Base-by-base conservation (phyloP, 2,113 vertebrate species). In the Sialia sialis region DNA sequence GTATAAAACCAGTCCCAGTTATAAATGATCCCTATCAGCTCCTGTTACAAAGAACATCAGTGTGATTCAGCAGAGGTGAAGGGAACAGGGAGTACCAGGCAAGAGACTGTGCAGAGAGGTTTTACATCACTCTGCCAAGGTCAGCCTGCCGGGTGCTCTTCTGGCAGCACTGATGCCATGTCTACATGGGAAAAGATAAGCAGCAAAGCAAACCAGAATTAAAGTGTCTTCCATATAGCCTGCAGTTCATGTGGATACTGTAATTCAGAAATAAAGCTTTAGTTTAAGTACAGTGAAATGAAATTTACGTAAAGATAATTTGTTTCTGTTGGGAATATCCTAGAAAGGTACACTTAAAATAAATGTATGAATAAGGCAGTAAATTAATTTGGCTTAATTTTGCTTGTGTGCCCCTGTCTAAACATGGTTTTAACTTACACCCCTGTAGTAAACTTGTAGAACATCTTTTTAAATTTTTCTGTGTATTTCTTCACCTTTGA, bases 101-200 rank as follows among this genome's bases (percentile, higher is more conserved):
- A 4, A 38, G 4, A 67, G 41, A 23, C 74, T 64, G n/a, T 23
- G 67, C 72, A 46, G 70, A 66, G 19, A 67, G 55, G 63, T 63
- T 94, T 93, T 90, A 52, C 68, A 92, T 93, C 90, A 90, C 52
- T 3, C 69, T 84, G 75, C n/a, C 86, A 88, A 70, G 90, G 92
- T 77, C 94, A 90, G 79, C 29, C 64, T 5, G 32, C 73, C 9
- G 48, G 82, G 51, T 25, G 46, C 63, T 86, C 34, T n/a, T 84
- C 55, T 58, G 17, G 49, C 83, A 80, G 48, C 7, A 13, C 34
- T 81, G 86, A 84, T 58, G 46, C 79, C 39, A 9, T 67, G 52
- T 77, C 59, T 70, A 38, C 68, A 67, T 19, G 18, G 36, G 52
- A 9, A 86, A 34, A 77, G 83, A 74, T 51, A 94, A 86, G 79